Base-by-base conservation (phyloP, 2,888 invertebrate species). In the Cryptus viduatorius region DNA sequence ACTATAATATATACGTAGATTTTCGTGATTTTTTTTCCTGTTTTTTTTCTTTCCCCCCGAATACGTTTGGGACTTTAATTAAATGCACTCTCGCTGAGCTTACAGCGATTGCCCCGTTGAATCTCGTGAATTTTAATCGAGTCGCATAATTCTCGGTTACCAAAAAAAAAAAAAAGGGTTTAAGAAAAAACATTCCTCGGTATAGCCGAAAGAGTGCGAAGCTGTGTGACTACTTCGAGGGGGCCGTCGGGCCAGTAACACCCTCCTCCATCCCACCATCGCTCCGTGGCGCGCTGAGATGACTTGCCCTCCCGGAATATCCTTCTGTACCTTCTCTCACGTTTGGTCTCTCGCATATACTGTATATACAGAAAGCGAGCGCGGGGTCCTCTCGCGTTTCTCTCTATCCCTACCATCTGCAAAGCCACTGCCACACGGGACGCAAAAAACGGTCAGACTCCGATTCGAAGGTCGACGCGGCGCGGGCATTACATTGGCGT, bases 381-480 rank as follows among this genome's bases (percentile, higher is more conserved):
- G 24, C 78, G 53, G 68, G 78, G 73, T 78, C 73, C 78, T 79
- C 82, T 78, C 65, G 19, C 68, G 68, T 61, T 67, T 82, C 80
- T 78, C 79, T 59, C 64, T 73, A 53, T 78, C 64, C 69, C 79
- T 73, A 69, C 82, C 82, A 73, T 78, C 77, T 53, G 77, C 61
- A 65, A 29, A 48, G 65, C 67, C n/a, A 75, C 61, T 31, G 61
- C 59, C 76, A 29, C 83, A 84, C 84, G 88, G 87, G 83, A 91
- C 89, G 90, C 89, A 61, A 92, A 92, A 92, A 93, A 92, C 92
- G 90, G 89, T 89, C 90, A 88, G 91, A 89, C 91, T 89, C 89
- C 90, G 91, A 91, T 92, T 91, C 92, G 92, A 92, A 92, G 92
- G 92, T 92, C 92, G 89, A 86, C 53, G 80, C 84, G 61, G 76